phyloP scores from a whole-genome alignment of 2,113 vertebrate species.

The Percopsis transmontana region DNA sequence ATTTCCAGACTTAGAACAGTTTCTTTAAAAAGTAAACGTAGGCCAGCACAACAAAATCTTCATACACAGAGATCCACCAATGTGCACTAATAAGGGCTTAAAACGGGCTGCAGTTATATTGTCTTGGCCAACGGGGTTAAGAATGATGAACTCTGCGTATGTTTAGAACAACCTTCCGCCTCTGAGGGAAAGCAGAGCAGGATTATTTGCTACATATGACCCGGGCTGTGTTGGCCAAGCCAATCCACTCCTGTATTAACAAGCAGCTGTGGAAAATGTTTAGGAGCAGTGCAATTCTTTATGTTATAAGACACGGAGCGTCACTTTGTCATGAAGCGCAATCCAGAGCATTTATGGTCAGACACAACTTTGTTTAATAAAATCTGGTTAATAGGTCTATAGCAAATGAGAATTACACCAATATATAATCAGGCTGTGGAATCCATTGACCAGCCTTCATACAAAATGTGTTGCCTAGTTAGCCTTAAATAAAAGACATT shows the following conservation, averaged over 20 bases:
- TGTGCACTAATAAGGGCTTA: no score
- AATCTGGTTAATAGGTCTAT: not conserved
- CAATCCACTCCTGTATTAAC: constrained; percentile 28
- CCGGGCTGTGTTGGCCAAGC: constrained; percentile 7
- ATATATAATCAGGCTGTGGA: no score
- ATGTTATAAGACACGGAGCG: constrained; percentile 12
- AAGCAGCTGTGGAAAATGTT: constrained; percentile 20
- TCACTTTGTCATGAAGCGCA: constrained; percentile 6
- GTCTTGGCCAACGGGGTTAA: not conserved
- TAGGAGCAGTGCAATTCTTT: constrained; percentile 16
- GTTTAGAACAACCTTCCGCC: constrained; percentile 15
- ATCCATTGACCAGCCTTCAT: no score
- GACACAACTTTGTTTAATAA: not conserved
- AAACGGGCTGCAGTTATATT: not conserved
- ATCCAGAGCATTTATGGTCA: not conserved
- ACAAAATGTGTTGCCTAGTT: no score
- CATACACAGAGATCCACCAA: not conserved
- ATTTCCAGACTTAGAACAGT: not conserved
- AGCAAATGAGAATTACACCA: not conserved
- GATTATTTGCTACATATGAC: constrained; percentile 13
- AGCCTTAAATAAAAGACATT: no score
- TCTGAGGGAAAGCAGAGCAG: constrained; percentile 57
- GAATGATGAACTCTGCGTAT: not conserved
- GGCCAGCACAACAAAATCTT: no score
- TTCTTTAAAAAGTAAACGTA: no score